Conservation (phyloP, 2,888 invertebrate genomes). For the Poecilus cupreus region DNA sequence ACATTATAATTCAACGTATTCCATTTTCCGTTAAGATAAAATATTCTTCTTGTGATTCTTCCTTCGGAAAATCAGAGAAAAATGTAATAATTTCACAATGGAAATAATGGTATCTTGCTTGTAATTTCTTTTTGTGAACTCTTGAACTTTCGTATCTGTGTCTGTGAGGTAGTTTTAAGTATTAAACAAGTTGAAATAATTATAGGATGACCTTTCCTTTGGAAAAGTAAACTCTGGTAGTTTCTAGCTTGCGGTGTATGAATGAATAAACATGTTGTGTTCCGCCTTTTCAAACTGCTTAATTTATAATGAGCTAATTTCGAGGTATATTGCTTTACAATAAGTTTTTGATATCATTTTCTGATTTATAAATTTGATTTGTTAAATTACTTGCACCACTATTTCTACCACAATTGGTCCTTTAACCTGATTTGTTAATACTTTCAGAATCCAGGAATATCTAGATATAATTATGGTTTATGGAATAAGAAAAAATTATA, state of each 20-base stretch:
- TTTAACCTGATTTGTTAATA: too few species aligned
- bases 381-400: too few species aligned
- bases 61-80: background rate
- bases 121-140: background rate
- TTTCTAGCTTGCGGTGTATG: background rate
- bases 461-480: too few species aligned
- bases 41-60: background rate
- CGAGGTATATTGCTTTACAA: background rate
- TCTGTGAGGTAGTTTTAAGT: background rate
- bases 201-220: slow-evolving; percentile 3
- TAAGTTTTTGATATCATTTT: too few species aligned
- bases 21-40: background rate
- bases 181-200: slow-evolving; percentile 18
- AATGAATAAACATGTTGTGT: background rate
- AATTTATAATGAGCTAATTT: background rate
- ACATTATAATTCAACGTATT: background rate
- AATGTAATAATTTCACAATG: background rate
- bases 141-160: slow-evolving; percentile 2
- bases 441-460: too few species aligned
- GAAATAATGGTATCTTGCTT: background rate
- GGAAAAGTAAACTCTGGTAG: background rate
- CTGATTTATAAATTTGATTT: too few species aligned
- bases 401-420: too few species aligned
- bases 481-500: too few species aligned
- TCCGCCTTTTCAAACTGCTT: background rate